These are phyloP conservation scores for Cliona cf. orientalis DNA, from an alignment of 37 sponge, comb jelly and placozoan genomes.

Conservation along the genomic window DNA sequence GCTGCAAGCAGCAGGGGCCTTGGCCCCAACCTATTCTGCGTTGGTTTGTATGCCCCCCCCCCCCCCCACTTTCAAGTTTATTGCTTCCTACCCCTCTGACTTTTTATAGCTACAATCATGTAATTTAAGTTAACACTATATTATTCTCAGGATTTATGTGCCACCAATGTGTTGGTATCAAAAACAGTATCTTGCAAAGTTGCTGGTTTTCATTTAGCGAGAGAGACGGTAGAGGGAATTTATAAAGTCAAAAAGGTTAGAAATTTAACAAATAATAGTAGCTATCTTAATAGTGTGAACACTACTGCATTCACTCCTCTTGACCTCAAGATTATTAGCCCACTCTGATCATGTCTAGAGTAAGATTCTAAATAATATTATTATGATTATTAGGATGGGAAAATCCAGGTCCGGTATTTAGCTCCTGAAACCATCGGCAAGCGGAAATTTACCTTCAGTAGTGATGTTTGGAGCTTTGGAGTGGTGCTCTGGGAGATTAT, in stretches of 20 bases:
- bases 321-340: too few species aligned
- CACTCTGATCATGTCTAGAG: too few species aligned
- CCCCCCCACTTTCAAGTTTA: too few species aligned
- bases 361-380: not conserved
- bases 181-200: slow-evolving; percentile 77
- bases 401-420: slow-evolving; percentile 87
- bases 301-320: too few species aligned
- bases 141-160: slow-evolving; percentile 78
- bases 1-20: too few species aligned
- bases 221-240: slow-evolving; percentile 74
- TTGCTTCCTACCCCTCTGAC: too few species aligned
- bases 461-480: slow-evolving; percentile 95
- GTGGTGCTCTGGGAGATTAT: slow-evolving; percentile 93
- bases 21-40: too few species aligned
- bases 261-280: not conserved
- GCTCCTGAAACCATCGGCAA: slow-evolving; percentile 80
- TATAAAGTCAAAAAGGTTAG: slow-evolving; percentile 78
- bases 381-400: slow-evolving; percentile 59
- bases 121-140: too few species aligned
- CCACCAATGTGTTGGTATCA: slow-evolving; percentile 77
- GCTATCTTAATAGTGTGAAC: too few species aligned
- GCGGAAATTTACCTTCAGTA: slow-evolving; percentile 71
- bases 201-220: slow-evolving; percentile 89
- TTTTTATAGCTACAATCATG: too few species aligned
- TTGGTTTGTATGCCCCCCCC: too few species aligned